Evolutionary conservation across 2,797 vertebrate genomes (phyloP), one percentile per base, ranked within the genome.

Genomic region (Enteromius argenteus): DNA sequence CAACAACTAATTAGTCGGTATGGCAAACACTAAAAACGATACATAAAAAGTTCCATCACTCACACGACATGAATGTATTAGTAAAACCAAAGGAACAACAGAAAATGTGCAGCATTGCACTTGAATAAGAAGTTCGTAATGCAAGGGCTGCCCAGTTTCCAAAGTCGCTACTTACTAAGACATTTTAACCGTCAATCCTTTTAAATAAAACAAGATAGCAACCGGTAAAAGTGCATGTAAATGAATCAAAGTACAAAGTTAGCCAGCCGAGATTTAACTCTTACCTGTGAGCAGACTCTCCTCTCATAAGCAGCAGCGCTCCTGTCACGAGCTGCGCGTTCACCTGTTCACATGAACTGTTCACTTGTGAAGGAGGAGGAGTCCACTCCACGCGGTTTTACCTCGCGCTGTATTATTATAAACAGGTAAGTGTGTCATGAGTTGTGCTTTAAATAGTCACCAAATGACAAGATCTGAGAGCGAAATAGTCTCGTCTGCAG

Each of bases 241-340:
- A 60, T 67, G 0, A 67, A 37, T 13, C 2, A 69, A 30, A 49
- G 1, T 15, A 35, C 19, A 80, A 56, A 56, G 64, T 56, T 46
- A 56, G 13, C 37, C 49, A 56, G 6, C 7, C 7, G 27, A 56
- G 30, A 1, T 53, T 3, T 21, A 56, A 60, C 5, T 49, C 83
- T 72, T 79, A 84, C 83, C 83, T 84, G 53, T 64, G 67, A 5
- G 19, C 19, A 62, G 37, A 60, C 21, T 75, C 27, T 66, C 56
- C 21, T 75, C 27, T 66, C 56, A 37, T 27, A 8, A 35, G 30
- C 58, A 51, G 23, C n/a, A 15, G 64, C 60, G 42, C 46, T 37
- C 32, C 32, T 69, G 9, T 39, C 62, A 3, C 56, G 60, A 27
- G 37, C 74, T 37, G 27, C 53, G 15, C 66, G 53, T 78, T 35